Base-by-base conservation (phyloP, 2,797 vertebrate genomes). In the Geotrypetes seraphini region DNA sequence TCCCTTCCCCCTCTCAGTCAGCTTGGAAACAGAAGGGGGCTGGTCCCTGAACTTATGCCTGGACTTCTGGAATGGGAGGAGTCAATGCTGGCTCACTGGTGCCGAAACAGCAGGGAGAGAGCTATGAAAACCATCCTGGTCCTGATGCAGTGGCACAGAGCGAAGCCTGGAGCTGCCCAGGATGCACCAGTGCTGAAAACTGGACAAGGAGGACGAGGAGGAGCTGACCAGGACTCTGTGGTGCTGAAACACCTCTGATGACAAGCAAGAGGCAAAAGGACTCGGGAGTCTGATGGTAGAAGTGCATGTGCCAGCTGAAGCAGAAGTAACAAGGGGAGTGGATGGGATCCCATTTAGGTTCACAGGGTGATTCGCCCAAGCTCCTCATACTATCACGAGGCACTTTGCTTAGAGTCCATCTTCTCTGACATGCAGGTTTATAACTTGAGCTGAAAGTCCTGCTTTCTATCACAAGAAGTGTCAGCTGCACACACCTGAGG, bases 41-140 rank as follows among this genome's bases (percentile, higher is more conserved):
- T n/a, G n/a, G n/a, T 19, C n/a, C 17, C 12, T 35, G 44, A 19
- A 33, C 28, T 43, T 42, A 75, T 35, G 34, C 66, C 59, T 36
- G 66, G 63, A 75, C 74, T 31, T 27, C 67, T 43, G 71, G 14
- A 71, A 56, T 8, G 57, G 63, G 60, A 37, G 66, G 57, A 62
- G 55, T 66, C 35, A 55, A 60, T 36, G 51, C n/a, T n/a, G n/a
- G n/a, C n/a, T n/a, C 22, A 11, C 22, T n/a, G 22, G 22, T 22
- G 22, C 22, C 22, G 22, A 22, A 22, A 22, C 22, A 11, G n/a
- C 10, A 22, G 6, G 22, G 11, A n/a, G 22, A 22, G 22, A 19
- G 8, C 19, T 19, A 19, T 19, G 19, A 19, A 19, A 9, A 8
- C 19, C 9, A 31, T 38, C 19, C 31, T 36, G 47, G 39, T 36